Conservation (phyloP, 1,140 invertebrate species). For the Scaptomyza graminum region DNA sequence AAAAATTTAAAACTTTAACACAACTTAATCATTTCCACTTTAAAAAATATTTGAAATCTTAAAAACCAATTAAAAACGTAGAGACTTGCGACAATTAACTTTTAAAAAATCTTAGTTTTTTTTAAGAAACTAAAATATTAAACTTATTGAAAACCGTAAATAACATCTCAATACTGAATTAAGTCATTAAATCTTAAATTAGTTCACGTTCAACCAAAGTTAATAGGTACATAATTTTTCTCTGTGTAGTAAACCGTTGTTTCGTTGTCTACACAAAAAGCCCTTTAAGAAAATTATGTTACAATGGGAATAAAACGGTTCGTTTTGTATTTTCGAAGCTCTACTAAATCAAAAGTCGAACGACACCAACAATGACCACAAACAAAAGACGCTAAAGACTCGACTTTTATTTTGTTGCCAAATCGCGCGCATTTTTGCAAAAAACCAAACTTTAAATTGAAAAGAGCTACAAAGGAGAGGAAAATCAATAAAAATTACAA, state of each 20-base stretch:
- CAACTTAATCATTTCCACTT: no score
- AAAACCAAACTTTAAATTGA: slow-evolving; percentile 28
- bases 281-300: neutral
- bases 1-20: neutral
- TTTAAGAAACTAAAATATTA: no score
- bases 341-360: slow-evolving; percentile 35
- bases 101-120: no score
- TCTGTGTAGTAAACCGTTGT: slow-evolving; percentile 29
- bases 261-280: slow-evolving; percentile 7
- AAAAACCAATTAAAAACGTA: no score
- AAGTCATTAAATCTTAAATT: no score
- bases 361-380: slow-evolving; percentile 17
- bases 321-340: slow-evolving; percentile 21
- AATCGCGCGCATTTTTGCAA: slow-evolving; percentile 30
- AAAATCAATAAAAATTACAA: slow-evolving; percentile 22
- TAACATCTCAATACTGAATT: no score
- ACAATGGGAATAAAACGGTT: slow-evolving; percentile 12
- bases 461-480: slow-evolving; percentile 16
- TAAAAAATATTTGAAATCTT: no score
- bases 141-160: no score
- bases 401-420: neutral
- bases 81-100: no score
- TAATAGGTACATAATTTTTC: no score
- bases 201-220: no score
- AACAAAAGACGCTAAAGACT: slow-evolving; percentile 11